Evolutionary conservation across 2,113 vertebrate genomes (phyloP).

Genomic region (Amblyopsis rosae): DNA sequence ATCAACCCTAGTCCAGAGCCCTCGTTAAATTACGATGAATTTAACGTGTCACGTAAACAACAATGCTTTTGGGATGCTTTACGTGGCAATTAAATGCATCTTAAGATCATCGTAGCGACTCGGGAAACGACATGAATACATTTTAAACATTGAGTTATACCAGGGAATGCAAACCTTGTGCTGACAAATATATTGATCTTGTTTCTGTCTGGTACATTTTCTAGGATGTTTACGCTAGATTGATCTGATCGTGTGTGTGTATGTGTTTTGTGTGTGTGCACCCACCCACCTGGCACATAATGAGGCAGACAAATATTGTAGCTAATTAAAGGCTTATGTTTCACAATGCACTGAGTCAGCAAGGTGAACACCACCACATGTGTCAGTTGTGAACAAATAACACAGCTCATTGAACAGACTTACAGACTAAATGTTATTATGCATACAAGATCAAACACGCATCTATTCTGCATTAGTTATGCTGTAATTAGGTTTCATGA

Average conservation of each 20-base stretch:
- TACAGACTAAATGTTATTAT: background rate
- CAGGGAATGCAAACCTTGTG: background rate
- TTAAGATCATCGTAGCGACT: too few relatives aligned
- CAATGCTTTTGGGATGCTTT: too few relatives aligned
- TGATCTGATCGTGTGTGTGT: background rate
- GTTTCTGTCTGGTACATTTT: conserved; percentile 3
- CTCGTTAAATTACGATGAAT: too few relatives aligned
- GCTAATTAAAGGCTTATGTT: conserved; percentile 31
- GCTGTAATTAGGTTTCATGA: background rate
- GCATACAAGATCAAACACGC: background rate
- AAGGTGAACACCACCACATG: conserved; percentile 2
- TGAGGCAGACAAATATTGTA: conserved; percentile 10
- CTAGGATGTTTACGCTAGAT: background rate
- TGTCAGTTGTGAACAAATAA: background rate
- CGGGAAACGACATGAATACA: too few relatives aligned
- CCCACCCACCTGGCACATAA: conserved; percentile 17
- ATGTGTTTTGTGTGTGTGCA: background rate
- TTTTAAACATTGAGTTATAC: too few relatives aligned
- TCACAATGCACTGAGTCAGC: conserved; percentile 9
- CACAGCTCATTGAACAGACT: background rate
- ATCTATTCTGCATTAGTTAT: background rate
- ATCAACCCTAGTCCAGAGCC: too few relatives aligned
- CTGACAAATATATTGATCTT: background rate
- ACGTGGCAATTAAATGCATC: too few relatives aligned
- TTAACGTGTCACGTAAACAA: too few relatives aligned